Conservation (phyloP, 1,140 invertebrate genomes). For the Euglossa dilemma region DNA sequence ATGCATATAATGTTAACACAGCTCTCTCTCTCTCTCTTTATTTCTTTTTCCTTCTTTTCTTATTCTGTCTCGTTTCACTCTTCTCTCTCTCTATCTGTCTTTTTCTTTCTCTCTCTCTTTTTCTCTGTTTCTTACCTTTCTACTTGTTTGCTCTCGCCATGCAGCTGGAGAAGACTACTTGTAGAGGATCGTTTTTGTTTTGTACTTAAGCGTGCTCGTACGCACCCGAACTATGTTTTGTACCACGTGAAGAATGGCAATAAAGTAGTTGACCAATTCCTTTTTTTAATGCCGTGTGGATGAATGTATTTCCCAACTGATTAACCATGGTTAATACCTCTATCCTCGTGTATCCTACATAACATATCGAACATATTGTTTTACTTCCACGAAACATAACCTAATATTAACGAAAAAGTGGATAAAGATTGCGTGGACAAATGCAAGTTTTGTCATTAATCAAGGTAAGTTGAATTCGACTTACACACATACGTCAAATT, state of each 20-base stretch:
- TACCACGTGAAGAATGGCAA: conserved; percentile 57
- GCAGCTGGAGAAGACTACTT: conserved; percentile 47
- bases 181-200: conserved; percentile 54
- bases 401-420: no score
- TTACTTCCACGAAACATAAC: neutral
- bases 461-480: no score
- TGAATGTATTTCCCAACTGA: neutral
- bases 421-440: no score
- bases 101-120: neutral
- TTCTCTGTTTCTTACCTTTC: conserved; percentile 16
- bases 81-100: conserved; percentile 5
- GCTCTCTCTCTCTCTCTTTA: conserved; percentile 31
- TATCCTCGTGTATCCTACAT: neutral
- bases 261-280: conserved; percentile 59
- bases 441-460: no score
- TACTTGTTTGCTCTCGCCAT: conserved; percentile 40
- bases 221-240: conserved; percentile 56
- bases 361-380: neutral
- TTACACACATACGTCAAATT: no score
- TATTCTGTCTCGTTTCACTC: neutral
- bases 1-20: conserved; percentile 51
- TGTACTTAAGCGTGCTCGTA: conserved; percentile 54
- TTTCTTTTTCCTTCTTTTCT: neutral
- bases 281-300: conserved; percentile 40
- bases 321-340: no score